Conservation (phyloP, 2,888 invertebrate genomes). For the Erebia ligea region DNA sequence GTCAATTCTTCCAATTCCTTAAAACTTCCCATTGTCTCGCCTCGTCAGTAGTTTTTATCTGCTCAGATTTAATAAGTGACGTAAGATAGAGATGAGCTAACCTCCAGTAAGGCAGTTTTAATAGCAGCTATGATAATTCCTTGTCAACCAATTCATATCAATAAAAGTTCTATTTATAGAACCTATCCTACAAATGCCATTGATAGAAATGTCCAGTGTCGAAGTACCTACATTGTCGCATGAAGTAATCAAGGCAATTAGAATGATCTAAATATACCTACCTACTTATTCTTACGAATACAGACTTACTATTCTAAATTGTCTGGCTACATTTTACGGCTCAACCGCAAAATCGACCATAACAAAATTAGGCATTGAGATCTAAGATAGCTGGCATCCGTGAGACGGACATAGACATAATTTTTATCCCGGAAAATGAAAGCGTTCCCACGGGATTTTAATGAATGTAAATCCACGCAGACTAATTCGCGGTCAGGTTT, state of each 20-base stretch:
- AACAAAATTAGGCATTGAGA: no score
- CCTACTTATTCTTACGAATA: neutral
- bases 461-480: no score
- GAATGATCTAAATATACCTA: neutral
- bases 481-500: no score
- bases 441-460: no score
- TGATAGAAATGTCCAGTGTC: constrained; percentile 17
- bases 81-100: constrained; percentile 2
- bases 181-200: constrained; percentile 3
- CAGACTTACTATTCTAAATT: no score
- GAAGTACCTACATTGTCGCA: neutral
- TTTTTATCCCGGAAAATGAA: no score
- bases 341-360: no score
- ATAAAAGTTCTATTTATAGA: constrained; percentile 20
- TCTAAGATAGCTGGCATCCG: no score
- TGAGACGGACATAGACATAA: no score
- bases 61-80: neutral
- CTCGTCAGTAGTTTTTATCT: no score
- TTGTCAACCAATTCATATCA: constrained; percentile 23
- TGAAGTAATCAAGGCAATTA: constrained; percentile 19
- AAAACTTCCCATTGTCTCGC: neutral
- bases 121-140: constrained; percentile 1
- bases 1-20: neutral
- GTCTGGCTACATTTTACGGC: no score
- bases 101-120: neutral